These are phyloP conservation scores for Coregonus sp. DNA, from an alignment of 2,797 vertebrate genomes.

Conservation along the genomic window DNA sequence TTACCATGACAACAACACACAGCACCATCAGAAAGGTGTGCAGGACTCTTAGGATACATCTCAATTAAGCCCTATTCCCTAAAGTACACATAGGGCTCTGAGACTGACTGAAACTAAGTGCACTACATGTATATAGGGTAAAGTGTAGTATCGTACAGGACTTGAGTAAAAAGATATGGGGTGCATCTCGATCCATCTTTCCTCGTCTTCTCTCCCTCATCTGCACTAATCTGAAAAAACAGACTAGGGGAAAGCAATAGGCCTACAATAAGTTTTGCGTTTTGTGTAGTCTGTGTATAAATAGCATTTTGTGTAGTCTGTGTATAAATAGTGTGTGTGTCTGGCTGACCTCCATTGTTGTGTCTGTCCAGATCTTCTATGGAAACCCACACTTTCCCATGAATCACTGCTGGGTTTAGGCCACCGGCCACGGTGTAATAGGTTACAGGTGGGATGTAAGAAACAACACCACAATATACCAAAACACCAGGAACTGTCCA, in stretches of 20 bases:
- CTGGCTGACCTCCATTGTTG: constrained; percentile 31
- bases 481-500: neutral
- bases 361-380: constrained; percentile 53
- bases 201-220: neutral
- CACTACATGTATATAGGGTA: neutral
- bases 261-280: neutral
- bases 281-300: neutral
- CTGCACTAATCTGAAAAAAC: neutral
- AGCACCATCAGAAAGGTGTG: neutral
- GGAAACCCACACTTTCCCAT: constrained; percentile 26
- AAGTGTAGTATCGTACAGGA: neutral
- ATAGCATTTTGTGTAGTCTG: neutral
- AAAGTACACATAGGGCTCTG: neutral
- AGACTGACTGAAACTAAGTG: neutral
- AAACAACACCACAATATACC: constrained; percentile 31
- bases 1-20: constrained; percentile 16
- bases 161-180: neutral
- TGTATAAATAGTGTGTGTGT: constrained; percentile 3
- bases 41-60: neutral
- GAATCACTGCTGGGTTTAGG: constrained; percentile 43
- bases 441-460: constrained; percentile 51
- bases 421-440: constrained; percentile 38
- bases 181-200: neutral
- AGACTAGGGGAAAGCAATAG: neutral
- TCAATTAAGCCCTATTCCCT: neutral